These are phyloP conservation scores for Gonocerus acuteangulatus DNA, from an alignment of 2,888 invertebrate genomes.

Conservation along the genomic window DNA sequence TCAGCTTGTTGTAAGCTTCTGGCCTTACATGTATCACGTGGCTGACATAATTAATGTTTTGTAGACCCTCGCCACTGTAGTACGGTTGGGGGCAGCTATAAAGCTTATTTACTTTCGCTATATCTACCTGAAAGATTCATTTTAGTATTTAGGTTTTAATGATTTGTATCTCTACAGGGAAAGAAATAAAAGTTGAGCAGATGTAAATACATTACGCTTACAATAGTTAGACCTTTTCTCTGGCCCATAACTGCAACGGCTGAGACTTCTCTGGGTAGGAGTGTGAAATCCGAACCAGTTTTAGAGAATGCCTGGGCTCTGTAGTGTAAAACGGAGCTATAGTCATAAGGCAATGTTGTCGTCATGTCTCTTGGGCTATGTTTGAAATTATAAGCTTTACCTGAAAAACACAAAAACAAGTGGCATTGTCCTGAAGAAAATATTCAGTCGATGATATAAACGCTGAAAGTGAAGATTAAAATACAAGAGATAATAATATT, in stretches of 20 bases:
- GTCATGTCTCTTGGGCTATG: background rate
- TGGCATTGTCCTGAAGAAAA: no score
- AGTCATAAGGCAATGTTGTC: constrained; percentile 28
- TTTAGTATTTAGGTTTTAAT: no score
- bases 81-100: constrained; percentile 30
- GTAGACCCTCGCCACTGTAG: background rate
- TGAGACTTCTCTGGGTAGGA: constrained; percentile 40
- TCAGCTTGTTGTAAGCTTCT: no score
- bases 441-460: no score
- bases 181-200: no score
- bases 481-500: no score
- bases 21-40: no score
- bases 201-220: no score
- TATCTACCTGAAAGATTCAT: constrained; percentile 27
- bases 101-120: constrained; percentile 34
- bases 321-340: constrained; percentile 40
- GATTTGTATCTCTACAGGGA: no score
- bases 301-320: constrained; percentile 45
- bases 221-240: constrained; percentile 41
- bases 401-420: constrained; percentile 17
- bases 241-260: background rate
- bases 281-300: constrained; percentile 43
- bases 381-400: constrained; percentile 12
- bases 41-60: background rate
- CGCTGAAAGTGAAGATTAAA: no score